Percentiles rank a stretch among this genome's conserved stretches.
These are phyloP conservation scores for Scelioninae gen. 1 DNA, from an alignment of 2,888 invertebrate genomes.

Conservation along the genomic window DNA sequence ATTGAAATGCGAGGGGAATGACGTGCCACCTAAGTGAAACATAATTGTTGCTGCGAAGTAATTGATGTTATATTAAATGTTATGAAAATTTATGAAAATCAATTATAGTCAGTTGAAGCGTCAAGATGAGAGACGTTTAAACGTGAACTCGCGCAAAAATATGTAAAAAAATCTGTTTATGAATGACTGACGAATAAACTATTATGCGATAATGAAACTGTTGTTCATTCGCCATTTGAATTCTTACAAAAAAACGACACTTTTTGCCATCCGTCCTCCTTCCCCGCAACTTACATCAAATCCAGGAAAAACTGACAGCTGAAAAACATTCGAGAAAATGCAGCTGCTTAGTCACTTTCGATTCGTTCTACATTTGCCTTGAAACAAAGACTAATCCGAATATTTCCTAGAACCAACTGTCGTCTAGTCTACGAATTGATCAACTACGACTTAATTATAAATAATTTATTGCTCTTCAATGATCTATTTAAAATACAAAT, in stretches of 20 bases:
- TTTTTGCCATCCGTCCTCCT: neutral
- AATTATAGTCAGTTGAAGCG: conserved; percentile 79
- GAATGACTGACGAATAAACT: conserved; percentile 78
- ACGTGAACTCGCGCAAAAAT: conserved; percentile 71
- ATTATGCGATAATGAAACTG: conserved; percentile 74
- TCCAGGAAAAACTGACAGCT: neutral
- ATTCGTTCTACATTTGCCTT: conserved; percentile 26
- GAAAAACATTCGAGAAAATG: conserved; percentile 10
- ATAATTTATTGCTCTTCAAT: conserved; percentile 39
- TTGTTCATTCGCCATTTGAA: conserved; percentile 28
- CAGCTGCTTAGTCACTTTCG: conserved; percentile 29
- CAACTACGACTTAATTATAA: conserved; percentile 24
- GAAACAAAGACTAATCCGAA: conserved; percentile 7
- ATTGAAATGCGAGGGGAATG: conserved; percentile 48
- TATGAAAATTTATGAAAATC: conserved; percentile 79
- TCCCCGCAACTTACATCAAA: neutral
- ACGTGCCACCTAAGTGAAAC: conserved; percentile 59
- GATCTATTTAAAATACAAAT: conserved; percentile 24
- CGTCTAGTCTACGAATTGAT: neutral
- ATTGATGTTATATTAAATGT: conserved; percentile 80
- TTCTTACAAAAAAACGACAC: neutral
- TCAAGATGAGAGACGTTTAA: conserved; percentile 71
- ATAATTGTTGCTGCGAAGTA: conserved; percentile 74
- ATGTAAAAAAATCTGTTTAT: conserved; percentile 79
- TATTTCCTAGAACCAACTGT: neutral